Evolutionary conservation across 2,113 vertebrate genomes (phyloP), one percentile per base, ranked within the genome.

Genomic region (Neomonachus schauinslandi): DNA sequence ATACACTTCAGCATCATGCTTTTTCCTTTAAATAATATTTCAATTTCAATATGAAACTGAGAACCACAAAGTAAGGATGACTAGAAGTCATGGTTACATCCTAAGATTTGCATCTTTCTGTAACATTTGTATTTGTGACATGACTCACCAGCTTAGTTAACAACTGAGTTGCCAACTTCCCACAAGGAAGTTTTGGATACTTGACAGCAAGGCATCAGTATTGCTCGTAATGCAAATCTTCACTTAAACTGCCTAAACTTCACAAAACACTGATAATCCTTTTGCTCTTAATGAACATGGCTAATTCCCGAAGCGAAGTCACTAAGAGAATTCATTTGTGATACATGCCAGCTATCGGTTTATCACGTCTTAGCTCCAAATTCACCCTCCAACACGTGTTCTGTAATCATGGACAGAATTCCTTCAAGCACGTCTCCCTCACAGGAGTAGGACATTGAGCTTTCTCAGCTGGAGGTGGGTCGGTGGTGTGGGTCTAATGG

Each of bases 251-350:
- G 57, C 33, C 26, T 28, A 13, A 16, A 22, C n/a, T 85, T 91
- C 63, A 5, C 19, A 79, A n/a, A 89, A 82, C 63, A 36, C 1
- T n/a, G n/a, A 31, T 3, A 51, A 2, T 42, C 21, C 14, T 88
- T 90, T 81, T 83, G 31, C 51, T 97, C 31, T 82, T 55, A 72
- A 39, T 33, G 42, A 95, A 89, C 6, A 39, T 21, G 26, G 4
- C 26, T 79, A 83, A 94, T 59, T 96, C 49, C 42, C 91, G 42
- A 69, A 19, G 8, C 93, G 77, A 96, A 74, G 24, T 77, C 71
- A 67, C 31, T 61, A 49, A 16, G 33, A 92, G 39, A 61, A 71
- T 26, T 6, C 26, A 26, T n/a, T 77, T 33, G 33, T 53, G 65
- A 26, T 53, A 69, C 1, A 10, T 31, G 26, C 11, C n/a, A 49